These are phyloP conservation scores for Prionchulus punctatus DNA, from an alignment of 2,888 invertebrate species.

Conservation along the genomic window DNA sequence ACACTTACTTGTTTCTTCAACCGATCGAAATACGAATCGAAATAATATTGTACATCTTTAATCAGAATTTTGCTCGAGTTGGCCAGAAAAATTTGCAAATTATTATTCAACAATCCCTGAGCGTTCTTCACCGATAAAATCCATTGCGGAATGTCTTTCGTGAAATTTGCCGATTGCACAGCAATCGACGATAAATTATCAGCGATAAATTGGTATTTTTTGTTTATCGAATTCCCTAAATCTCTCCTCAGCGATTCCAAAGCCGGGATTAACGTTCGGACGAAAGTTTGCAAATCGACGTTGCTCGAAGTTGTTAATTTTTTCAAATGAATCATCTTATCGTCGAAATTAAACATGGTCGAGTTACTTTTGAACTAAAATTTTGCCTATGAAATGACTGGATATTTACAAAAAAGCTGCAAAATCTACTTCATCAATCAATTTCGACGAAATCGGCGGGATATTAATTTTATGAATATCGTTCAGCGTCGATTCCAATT, in stretches of 20 bases:
- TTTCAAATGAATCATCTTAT: neutral
- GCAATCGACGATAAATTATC: neutral
- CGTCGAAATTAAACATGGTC: neutral
- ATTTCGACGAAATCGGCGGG: neutral
- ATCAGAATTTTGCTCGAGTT: neutral
- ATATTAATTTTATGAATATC: neutral
- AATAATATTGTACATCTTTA: neutral
- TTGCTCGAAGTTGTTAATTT: neutral
- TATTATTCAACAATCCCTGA: neutral
- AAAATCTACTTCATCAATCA: neutral
- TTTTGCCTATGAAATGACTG: neutral
- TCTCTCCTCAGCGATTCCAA: neutral
- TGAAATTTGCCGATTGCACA: neutral
- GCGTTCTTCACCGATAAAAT: neutral
- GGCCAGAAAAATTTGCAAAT: neutral
- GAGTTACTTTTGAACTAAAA: neutral
- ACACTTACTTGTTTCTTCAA: neutral
- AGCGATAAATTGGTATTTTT: neutral
- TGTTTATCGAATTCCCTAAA: neutral
- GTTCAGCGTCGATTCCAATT: neutral
- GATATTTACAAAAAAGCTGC: neutral
- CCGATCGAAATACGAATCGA: neutral
- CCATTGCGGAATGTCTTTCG: conserved; percentile 4
- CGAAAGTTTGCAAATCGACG: neutral
- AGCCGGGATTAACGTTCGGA: neutral